phyloP scores from a whole-genome alignment of 2,888 invertebrate species.

The Tetheella fluctuosa region DNA sequence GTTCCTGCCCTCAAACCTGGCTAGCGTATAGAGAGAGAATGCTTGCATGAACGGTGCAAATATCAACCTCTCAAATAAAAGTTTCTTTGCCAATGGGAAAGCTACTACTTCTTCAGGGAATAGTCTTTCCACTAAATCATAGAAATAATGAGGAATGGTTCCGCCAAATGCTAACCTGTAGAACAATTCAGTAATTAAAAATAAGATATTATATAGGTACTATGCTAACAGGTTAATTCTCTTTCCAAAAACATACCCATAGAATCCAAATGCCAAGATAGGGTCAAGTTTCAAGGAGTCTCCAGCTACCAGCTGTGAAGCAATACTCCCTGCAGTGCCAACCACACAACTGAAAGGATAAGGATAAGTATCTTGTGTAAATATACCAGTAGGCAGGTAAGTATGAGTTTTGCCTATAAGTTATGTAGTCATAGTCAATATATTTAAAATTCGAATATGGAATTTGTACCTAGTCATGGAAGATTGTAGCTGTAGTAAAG shows the following conservation, averaged over 20 bases:
- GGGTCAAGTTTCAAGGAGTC: slow-evolving; percentile 86
- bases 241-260: slow-evolving; percentile 84
- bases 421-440: too few relatives aligned
- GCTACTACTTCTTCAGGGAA: slow-evolving; percentile 85
- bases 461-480: too few relatives aligned
- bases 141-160: slow-evolving; percentile 91
- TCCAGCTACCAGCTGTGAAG: slow-evolving; percentile 89
- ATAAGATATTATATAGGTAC: neutral
- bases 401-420: too few relatives aligned
- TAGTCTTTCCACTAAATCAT: slow-evolving; percentile 84
- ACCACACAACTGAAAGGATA: slow-evolving; percentile 87
- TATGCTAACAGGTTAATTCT: neutral
- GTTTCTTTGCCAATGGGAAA: slow-evolving; percentile 83
- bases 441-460: too few relatives aligned
- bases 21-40: slow-evolving; percentile 88
- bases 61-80: slow-evolving; percentile 88
- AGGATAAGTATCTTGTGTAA: slow-evolving; percentile 25
- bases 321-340: slow-evolving; percentile 88
- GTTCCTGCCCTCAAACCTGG: slow-evolving; percentile 90
- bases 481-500: too few relatives aligned
- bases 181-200: slow-evolving; percentile 22
- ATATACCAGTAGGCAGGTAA: too few relatives aligned
- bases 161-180: slow-evolving; percentile 91
- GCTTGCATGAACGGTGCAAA: slow-evolving; percentile 89
- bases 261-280: slow-evolving; percentile 88